phyloP scores from a whole-genome alignment of 2,797 vertebrate species.

The Neosilurus mollespiculum region DNA sequence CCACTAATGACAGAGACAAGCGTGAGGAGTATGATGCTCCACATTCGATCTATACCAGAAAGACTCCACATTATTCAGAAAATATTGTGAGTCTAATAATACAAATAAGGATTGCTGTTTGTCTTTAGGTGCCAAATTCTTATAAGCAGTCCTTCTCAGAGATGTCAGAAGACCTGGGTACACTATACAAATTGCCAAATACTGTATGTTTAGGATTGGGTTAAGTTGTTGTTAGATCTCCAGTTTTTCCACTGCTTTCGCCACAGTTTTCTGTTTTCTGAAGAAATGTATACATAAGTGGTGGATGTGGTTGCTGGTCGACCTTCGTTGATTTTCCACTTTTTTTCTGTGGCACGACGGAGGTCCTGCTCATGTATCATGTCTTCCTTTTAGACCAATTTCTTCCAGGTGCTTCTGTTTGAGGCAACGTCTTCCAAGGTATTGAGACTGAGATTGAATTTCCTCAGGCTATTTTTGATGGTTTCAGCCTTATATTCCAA shows the following conservation, averaged over 20 bases:
- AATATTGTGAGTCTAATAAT: neutral
- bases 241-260: neutral
- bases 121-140: neutral
- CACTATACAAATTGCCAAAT: neutral
- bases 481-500: too few species aligned
- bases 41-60: neutral
- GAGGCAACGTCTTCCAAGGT: neutral
- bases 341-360: neutral
- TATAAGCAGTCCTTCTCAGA: neutral
- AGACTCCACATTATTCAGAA: neutral
- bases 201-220: neutral
- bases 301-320: conserved; percentile 7
- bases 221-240: neutral
- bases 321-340: neutral
- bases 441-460: neutral
- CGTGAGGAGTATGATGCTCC: neutral
- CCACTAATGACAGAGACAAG: conserved; percentile 6
- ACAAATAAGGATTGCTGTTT: neutral
- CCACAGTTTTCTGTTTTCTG: neutral
- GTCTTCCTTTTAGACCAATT: neutral
- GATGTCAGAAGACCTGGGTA: neutral
- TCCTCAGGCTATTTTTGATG: neutral
- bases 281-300: neutral
- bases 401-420: neutral
- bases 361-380: neutral